phyloP scores from a whole-genome alignment of 2,797 vertebrate species.

The Sorex maritimensis region DNA sequence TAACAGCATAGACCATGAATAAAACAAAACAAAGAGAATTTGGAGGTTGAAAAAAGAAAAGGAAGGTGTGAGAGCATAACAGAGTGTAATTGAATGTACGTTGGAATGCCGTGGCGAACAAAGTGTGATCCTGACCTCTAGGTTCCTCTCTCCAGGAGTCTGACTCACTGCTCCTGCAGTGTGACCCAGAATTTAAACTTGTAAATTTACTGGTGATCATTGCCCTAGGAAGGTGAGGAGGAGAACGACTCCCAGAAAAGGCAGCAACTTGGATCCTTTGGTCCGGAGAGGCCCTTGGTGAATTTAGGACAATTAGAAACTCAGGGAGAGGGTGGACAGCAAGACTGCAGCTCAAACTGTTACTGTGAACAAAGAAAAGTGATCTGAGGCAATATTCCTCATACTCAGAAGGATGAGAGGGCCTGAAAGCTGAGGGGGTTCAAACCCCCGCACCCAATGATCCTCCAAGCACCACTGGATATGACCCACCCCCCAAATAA shows the following conservation, averaged over 20 bases:
- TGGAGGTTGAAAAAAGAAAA: too few relatives aligned
- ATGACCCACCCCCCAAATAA: too few relatives aligned
- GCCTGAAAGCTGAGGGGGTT: too few relatives aligned
- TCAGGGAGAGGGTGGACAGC: background rate
- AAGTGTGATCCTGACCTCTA: background rate
- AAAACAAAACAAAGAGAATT: too few relatives aligned
- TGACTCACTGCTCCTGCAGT: background rate
- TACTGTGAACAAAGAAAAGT: background rate
- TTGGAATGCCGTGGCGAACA: background rate
- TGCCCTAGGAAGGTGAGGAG: background rate
- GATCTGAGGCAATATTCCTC: background rate
- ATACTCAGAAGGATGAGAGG: background rate
- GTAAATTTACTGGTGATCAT: background rate
- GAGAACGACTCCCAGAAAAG: too few relatives aligned
- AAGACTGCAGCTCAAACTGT: background rate
- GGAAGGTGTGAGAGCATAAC: too few relatives aligned
- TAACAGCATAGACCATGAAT: too few relatives aligned
- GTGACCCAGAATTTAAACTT: background rate
- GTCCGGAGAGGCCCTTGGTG: too few relatives aligned
- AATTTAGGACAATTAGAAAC: background rate
- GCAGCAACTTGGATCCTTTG: rapidly evolving
- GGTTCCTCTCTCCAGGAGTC: background rate
- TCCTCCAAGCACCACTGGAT: too few relatives aligned
- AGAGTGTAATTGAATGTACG: background rate
- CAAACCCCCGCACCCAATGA: too few relatives aligned